A percentile compares a stretch with the other conserved stretches of the same genome.
phyloP scores from a whole-genome alignment of 2,797 vertebrate species.

The Cephalopachus bancanus region DNA sequence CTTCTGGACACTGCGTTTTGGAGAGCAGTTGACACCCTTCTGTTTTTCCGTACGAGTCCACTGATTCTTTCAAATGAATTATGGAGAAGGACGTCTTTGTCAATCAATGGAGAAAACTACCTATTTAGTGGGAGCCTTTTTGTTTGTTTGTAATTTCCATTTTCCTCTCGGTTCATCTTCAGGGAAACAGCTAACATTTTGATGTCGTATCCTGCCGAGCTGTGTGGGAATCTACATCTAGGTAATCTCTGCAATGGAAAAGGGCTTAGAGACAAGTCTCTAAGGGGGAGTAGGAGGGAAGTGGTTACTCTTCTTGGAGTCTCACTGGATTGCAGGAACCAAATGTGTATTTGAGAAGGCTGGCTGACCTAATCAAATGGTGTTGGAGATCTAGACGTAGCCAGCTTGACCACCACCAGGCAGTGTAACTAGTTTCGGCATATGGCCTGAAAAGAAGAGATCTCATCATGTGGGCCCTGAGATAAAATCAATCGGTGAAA shows the following conservation, averaged over 20 bases:
- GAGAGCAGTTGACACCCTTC: background rate
- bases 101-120: background rate
- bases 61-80: background rate
- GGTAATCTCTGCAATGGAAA: background rate
- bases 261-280: background rate
- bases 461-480: background rate
- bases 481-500: background rate
- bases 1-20: background rate
- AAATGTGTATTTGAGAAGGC: background rate
- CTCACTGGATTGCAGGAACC: background rate
- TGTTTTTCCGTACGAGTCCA: background rate
- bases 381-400: background rate
- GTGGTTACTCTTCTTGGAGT: background rate
- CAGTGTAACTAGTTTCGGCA: background rate
- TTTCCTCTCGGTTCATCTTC: background rate
- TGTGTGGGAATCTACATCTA: accelerated
- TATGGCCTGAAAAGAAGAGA: background rate
- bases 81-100: background rate
- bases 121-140: background rate
- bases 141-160: background rate
- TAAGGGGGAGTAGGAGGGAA: no score
- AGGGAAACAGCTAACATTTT: background rate
- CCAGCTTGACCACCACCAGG: background rate
- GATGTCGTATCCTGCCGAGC: background rate
- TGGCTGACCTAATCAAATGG: background rate